phyloP scores from a whole-genome alignment of 35 echinoderm and acorn worm species.

The Apostichopus californicus region DNA sequence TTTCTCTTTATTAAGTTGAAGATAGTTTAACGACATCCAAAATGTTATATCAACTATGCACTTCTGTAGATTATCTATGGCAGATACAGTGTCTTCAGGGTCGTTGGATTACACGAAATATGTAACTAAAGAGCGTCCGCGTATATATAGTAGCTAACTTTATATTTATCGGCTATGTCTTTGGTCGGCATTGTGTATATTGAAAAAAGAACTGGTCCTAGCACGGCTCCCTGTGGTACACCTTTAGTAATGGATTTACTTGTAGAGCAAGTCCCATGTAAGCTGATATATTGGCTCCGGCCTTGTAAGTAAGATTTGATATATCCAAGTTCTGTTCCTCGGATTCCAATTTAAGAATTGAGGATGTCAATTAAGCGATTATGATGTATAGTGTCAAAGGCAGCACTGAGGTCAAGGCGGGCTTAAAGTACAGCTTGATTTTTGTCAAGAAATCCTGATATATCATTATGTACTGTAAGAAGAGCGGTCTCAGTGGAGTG shows the following conservation, averaged over 20 bases:
- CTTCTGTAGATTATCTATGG: neutral
- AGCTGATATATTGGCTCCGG: neutral
- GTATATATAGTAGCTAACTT: neutral
- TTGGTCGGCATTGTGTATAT: neutral
- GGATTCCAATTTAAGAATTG: neutral
- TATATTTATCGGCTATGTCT: neutral
- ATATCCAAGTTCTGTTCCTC: neutral
- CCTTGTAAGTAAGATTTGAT: neutral
- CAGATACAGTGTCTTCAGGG: neutral
- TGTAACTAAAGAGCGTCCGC: neutral
- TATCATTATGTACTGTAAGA: conserved; percentile 17
- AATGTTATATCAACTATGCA: neutral
- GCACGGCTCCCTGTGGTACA: neutral
- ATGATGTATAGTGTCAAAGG: conserved; percentile 31
- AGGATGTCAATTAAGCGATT: conserved; percentile 10
- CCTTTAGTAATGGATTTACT: neutral
- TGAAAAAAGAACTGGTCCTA: neutral
- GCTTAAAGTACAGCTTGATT: conserved; percentile 1
- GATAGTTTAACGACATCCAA: neutral
- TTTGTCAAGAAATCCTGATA: neutral
- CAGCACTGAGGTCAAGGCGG: conserved; percentile 2
- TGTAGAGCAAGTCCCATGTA: neutral
- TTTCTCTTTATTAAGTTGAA: conserved; percentile 5
- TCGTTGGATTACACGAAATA: neutral
- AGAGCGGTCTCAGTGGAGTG: conserved; percentile 2